Evolutionary conservation across 2,113 vertebrate genomes (phyloP).

Genomic region (Lichenostomus cassidix): DNA sequence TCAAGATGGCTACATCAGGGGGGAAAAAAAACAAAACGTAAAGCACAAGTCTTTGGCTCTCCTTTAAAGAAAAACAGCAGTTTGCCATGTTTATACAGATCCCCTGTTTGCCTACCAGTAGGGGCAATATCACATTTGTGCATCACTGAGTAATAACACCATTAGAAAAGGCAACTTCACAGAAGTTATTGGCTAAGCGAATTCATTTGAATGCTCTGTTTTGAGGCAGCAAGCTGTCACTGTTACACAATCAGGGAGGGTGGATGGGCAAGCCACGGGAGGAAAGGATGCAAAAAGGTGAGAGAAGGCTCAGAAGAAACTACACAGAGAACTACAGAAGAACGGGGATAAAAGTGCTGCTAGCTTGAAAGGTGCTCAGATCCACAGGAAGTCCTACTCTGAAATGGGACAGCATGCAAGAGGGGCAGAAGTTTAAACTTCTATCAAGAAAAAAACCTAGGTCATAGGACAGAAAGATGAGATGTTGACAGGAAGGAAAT

Average conservation of each 20-base stretch:
- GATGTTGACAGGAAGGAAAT: neutral
- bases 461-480: neutral
- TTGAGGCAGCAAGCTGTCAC: slow-evolving; percentile 84
- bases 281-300: neutral
- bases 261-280: slow-evolving; percentile 49
- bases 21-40: slow-evolving; percentile 54
- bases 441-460: neutral
- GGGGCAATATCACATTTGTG: slow-evolving; percentile 84
- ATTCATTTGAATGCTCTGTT: slow-evolving; percentile 87
- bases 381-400: neutral
- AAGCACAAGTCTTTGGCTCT: slow-evolving; percentile 85
- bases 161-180: slow-evolving; percentile 90
- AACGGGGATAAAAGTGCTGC: neutral
- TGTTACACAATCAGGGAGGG: slow-evolving; percentile 75
- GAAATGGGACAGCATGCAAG: neutral
- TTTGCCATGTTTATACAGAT: slow-evolving; percentile 76
- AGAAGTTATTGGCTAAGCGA: slow-evolving; percentile 88
- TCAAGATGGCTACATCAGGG: slow-evolving; percentile 63
- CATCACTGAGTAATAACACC: slow-evolving; percentile 88
- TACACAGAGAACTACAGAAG: neutral
- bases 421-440: neutral
- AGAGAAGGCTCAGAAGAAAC: neutral
- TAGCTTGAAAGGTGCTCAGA: neutral
- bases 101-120: slow-evolving; percentile 83
- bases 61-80: slow-evolving; percentile 77